phyloP scores from a whole-genome alignment of 2,888 invertebrate species.

The Pristionchus exspectatus region DNA sequence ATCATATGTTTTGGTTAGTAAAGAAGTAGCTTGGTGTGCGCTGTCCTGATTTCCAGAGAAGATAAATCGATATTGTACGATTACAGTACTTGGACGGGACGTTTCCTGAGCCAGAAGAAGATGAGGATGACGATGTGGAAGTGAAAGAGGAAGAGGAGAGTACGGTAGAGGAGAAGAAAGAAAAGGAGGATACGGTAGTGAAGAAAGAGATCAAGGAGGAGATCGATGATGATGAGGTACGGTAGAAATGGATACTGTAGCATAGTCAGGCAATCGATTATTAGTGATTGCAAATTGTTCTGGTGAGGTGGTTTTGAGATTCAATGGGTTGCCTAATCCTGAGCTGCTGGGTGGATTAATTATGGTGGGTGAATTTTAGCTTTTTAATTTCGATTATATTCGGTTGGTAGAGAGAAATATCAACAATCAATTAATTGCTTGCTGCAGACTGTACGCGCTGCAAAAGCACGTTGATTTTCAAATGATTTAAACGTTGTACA shows the following conservation, averaged over 20 bases:
- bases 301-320: too few relatives aligned
- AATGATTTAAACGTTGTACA: too few relatives aligned
- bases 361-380: too few relatives aligned
- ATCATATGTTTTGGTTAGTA: too few relatives aligned
- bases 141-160: neutral
- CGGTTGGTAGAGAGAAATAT: too few relatives aligned
- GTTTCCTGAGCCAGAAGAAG: neutral
- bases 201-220: conserved; percentile 42
- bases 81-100: conserved; percentile 26
- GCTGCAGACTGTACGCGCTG: too few relatives aligned
- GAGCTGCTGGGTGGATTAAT: too few relatives aligned
- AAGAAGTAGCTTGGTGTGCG: too few relatives aligned
- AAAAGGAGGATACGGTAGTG: conserved; percentile 18
- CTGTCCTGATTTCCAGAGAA: neutral
- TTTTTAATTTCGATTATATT: too few relatives aligned
- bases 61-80: neutral
- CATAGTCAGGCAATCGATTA: neutral
- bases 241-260: neutral
- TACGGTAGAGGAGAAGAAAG: neutral
- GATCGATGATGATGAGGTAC: neutral
- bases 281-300: neutral
- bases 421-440: too few relatives aligned
- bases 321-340: too few relatives aligned
- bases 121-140: neutral
- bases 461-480: too few relatives aligned